A percentile compares a stretch with the other conserved stretches of the same genome.
Conservation (phyloP, 1,140 invertebrate species). For the Drosophila kohkoa region DNA sequence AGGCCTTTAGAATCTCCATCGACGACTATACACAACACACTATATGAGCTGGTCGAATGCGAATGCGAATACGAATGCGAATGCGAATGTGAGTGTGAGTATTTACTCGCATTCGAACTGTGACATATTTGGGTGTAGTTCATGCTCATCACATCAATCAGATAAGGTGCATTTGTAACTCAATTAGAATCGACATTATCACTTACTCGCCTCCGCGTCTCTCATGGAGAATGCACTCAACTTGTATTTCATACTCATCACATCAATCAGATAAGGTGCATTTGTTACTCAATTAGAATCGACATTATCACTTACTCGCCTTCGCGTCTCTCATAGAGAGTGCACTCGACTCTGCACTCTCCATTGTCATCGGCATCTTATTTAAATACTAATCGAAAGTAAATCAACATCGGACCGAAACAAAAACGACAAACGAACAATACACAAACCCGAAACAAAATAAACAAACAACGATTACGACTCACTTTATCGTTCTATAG, state of each 20-base stretch:
- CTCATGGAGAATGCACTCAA: too few relatives aligned
- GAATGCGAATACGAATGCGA: neutral
- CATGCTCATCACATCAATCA: slow-evolving; percentile 59
- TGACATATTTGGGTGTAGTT: slow-evolving; percentile 65
- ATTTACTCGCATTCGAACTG: slow-evolving; percentile 25
- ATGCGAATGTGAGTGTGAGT: neutral
- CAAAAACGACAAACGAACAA: slow-evolving; percentile 1
- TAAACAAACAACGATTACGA: neutral
- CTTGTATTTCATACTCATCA: slow-evolving; percentile 56
- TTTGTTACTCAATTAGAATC: slow-evolving; percentile 74
- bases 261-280: slow-evolving; percentile 72
- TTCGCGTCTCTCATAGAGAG: neutral
- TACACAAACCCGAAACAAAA: slow-evolving; percentile 6
- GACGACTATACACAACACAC: slow-evolving; percentile 4
- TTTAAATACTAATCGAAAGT: slow-evolving; percentile 27
- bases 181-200: slow-evolving; percentile 66
- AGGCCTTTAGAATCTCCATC: slow-evolving; percentile 2
- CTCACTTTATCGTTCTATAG: neutral
- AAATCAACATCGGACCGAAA: slow-evolving; percentile 22
- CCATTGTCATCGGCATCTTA: slow-evolving; percentile 18
- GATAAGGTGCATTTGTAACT: slow-evolving; percentile 76
- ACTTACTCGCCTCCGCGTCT: slow-evolving; percentile 10
- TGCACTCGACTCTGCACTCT: neutral
- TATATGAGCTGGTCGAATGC: neutral
- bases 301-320: slow-evolving; percentile 26